Evolutionary conservation across 1,140 invertebrate genomes (phyloP).

Genomic region (Gonioctena quinquepunctata): DNA sequence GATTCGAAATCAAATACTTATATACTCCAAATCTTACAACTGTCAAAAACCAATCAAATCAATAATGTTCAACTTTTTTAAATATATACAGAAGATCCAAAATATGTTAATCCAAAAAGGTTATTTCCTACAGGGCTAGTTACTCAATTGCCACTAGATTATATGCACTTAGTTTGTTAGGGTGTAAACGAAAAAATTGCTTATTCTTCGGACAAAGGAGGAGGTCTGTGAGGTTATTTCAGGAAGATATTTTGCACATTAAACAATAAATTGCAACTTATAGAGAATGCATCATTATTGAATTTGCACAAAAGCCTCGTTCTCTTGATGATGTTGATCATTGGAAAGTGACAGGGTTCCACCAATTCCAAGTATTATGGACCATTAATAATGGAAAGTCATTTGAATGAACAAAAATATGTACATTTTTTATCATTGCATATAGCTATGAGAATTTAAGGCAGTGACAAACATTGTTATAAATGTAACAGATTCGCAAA

Average conservation of each 20-base stretch:
- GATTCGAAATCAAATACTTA: too few relatives aligned
- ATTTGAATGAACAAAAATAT: not conserved
- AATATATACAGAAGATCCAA: too few relatives aligned
- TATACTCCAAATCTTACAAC: too few relatives aligned
- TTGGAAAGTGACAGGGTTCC: too few relatives aligned
- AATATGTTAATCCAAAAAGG: too few relatives aligned
- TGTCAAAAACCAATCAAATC: too few relatives aligned
- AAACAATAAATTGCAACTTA: not conserved
- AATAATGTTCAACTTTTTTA: too few relatives aligned
- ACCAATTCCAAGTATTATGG: conserved; percentile 27
- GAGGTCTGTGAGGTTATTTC: not conserved
- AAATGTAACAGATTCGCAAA: conserved; percentile 7
- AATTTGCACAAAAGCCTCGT: conserved; percentile 25
- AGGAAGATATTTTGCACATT: conserved; percentile 9
- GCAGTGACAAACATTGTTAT: not conserved
- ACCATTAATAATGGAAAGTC: conserved; percentile 13
- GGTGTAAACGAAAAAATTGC: not conserved
- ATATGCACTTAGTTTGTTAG: too few relatives aligned
- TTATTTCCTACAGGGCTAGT: too few relatives aligned
- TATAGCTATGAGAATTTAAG: conserved; percentile 15
- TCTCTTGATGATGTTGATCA: conserved; percentile 12
- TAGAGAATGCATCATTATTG: conserved; percentile 14
- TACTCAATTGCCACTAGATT: too few relatives aligned
- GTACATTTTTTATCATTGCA: conserved; percentile 10
- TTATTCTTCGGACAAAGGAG: not conserved